Evolutionary conservation across 2,888 invertebrate species (phyloP).

Genomic region (Cecidostiba fungosa): DNA sequence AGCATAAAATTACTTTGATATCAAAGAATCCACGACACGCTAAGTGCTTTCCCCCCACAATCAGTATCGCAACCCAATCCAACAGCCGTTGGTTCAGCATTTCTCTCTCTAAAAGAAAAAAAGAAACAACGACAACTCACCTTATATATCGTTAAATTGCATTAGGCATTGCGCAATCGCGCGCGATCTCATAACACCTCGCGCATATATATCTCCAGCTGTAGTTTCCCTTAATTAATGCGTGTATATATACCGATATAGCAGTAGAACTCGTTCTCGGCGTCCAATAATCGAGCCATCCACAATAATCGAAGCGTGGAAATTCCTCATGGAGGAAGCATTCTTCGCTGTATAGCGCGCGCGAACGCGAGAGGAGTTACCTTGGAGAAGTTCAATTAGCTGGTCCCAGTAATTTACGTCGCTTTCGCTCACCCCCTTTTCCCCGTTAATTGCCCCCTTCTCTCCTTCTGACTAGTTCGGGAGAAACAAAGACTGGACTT

Average conservation of each 20-base stretch:
- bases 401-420: constrained; percentile 35
- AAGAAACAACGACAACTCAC: background rate
- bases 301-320: constrained; percentile 8
- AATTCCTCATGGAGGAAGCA: constrained; percentile 12
- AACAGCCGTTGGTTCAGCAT: too few relatives aligned
- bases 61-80: background rate
- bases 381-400: constrained; percentile 45
- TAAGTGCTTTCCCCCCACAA: background rate
- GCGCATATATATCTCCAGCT: background rate
- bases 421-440: background rate
- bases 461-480: background rate
- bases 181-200: background rate
- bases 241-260: constrained; percentile 53
- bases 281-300: background rate
- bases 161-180: constrained; percentile 12
- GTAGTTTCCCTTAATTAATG: constrained; percentile 59
- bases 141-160: constrained; percentile 13
- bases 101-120: background rate
- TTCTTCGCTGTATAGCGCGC: background rate
- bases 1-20: background rate
- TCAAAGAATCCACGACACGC: background rate
- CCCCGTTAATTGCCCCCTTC: background rate
- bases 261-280: background rate
- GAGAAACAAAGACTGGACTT: background rate
- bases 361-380: background rate